Conservation (phyloP, 1,140 invertebrate genomes). For the Drosophila parabipectinata region DNA sequence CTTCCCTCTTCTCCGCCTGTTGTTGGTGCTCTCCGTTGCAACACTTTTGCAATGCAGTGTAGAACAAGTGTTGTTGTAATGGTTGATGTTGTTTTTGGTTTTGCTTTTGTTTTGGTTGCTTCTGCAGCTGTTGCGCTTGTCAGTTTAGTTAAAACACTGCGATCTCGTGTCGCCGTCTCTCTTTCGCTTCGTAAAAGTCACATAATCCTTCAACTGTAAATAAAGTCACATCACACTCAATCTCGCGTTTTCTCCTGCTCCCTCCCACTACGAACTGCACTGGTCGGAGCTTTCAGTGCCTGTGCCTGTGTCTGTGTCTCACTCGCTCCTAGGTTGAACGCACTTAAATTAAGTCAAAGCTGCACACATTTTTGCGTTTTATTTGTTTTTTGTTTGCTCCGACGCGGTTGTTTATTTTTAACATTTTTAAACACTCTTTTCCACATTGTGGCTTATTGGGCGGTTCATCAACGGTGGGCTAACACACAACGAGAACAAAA, state of each 20-base stretch:
- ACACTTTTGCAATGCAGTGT: constrained; percentile 69
- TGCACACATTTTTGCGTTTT: constrained; percentile 50
- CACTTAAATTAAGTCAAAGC: constrained; percentile 84
- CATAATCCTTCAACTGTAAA: constrained; percentile 79
- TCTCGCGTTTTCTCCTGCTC: constrained; percentile 4
- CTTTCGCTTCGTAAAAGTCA: constrained; percentile 60
- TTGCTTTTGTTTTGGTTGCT: constrained; percentile 20
- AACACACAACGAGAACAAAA: not conserved
- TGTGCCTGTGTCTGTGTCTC: constrained; percentile 16
- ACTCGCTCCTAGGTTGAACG: constrained; percentile 72
- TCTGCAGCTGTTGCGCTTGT: constrained; percentile 40
- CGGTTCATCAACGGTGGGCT: not conserved
- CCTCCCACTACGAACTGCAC: constrained; percentile 15
- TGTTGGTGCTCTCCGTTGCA: constrained; percentile 24
- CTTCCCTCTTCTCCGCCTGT: not conserved
- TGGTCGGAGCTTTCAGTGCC: constrained; percentile 26
- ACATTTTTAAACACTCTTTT: constrained; percentile 36
- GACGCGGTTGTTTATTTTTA: constrained; percentile 34
- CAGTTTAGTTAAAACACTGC: constrained; percentile 46
- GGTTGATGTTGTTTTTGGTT: constrained; percentile 17
- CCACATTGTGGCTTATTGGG: not conserved
- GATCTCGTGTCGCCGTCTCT: constrained; percentile 46
- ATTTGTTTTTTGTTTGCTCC: constrained; percentile 49
- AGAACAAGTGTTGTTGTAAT: constrained; percentile 29
- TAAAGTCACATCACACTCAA: constrained; percentile 42